Evolutionary conservation across 2,797 vertebrate genomes (phyloP), one percentile per base, ranked within the genome.

Genomic region (Typhlichthys eigenmanni): DNA sequence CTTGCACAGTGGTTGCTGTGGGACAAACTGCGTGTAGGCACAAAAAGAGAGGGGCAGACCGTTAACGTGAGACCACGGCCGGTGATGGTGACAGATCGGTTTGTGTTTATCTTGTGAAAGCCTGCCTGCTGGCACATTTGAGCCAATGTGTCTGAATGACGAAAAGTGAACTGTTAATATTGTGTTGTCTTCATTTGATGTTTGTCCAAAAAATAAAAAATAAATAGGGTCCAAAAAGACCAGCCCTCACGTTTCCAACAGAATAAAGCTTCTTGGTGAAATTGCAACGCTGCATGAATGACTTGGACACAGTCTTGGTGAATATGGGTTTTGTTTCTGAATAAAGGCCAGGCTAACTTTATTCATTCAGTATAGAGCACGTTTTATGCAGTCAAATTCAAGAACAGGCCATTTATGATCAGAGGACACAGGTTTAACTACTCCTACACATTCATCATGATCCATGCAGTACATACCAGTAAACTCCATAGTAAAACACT

Each of bases 1-100:
- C 87, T 85, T 86, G 72, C 47, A 34, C 64, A 86, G 82, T 43
- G 65, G 62, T 71, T 63, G 73, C 74, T 75, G 76, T 24, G 24
- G 24, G 24, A 24, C 24, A 24, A 24, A 24, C 24, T 24, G 24
- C 3, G 3, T 24, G 24, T 24, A 24, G 24, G 24, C 63, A 76
- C 64, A 79, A 74, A 77, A 75, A 29, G 13, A 72, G 65, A 24
- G 24, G 24, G 58, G 58, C 49, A 59, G 68, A 75, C 71, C 74
- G 71, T 60, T 51, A 72, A 53, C 45, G 56, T 47, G 59, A 75
- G 63, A 68, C 53, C 54, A 59, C 60, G 52, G 61, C 59, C 51
- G 70, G 47, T 3, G 71, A 78, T 47, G 56, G 47, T 0, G 61
- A 29, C 29, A 57, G 47, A 19, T 34, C 38, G 32, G 64, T 78